A percentile compares a stretch with the other conserved stretches of the same genome.
Evolutionary conservation across 2,113 vertebrate genomes (phyloP).

Genomic region (Orientallactaga bullata): DNA sequence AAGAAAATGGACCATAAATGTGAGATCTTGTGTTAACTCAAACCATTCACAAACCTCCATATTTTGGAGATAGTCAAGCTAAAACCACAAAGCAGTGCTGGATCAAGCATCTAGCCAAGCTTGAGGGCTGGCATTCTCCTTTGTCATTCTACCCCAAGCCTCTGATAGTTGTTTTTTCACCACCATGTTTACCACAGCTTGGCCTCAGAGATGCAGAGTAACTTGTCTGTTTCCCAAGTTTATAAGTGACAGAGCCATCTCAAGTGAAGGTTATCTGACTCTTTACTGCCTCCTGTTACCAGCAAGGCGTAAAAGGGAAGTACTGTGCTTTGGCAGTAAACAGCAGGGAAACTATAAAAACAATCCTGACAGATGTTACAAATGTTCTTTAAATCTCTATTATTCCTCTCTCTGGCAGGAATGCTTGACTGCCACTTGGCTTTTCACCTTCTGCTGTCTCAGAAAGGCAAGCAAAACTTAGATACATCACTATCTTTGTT

Average conservation of each 20-base stretch:
- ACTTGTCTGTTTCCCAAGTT: conserved; percentile 31
- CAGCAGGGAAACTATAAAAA: background rate
- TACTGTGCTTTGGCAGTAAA: background rate
- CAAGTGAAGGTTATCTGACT: conserved; percentile 24
- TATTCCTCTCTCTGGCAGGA: background rate
- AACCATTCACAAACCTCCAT: conserved; percentile 59
- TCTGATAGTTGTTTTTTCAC: background rate
- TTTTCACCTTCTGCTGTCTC: background rate
- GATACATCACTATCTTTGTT: background rate
- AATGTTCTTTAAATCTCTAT: conserved; percentile 4
- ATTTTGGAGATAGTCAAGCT: conserved; percentile 35
- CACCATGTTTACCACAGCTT: background rate
- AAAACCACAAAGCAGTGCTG: background rate
- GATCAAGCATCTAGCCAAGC: background rate
- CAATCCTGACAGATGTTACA: background rate
- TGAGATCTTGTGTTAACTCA: conserved; percentile 69
- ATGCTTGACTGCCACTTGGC: background rate
- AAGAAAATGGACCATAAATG: conserved; percentile 68
- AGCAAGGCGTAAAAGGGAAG: background rate
- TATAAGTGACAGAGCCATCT: background rate
- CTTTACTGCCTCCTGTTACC: background rate
- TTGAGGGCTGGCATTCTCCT: background rate
- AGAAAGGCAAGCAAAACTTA: background rate
- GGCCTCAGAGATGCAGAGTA: background rate
- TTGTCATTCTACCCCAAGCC: background rate